Conservation (phyloP, 2,888 invertebrate species). For the Apotomis betuletana region DNA sequence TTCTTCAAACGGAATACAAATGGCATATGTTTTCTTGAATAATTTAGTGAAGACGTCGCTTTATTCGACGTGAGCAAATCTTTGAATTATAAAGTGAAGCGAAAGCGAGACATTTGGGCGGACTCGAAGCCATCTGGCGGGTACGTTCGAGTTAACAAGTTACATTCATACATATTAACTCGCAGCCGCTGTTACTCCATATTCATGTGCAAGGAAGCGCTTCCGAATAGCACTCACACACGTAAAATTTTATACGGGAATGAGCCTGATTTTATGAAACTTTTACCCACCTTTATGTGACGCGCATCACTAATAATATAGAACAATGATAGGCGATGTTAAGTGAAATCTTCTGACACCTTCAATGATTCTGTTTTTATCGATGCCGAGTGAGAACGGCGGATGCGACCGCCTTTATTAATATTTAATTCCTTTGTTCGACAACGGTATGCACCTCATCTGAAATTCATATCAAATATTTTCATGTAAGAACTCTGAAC, state of each 20-base stretch:
- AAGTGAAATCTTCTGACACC: slow-evolving; percentile 36
- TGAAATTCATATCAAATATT: slow-evolving; percentile 39
- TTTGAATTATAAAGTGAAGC: slow-evolving; percentile 76
- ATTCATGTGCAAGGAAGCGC: slow-evolving; percentile 61
- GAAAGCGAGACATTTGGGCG: slow-evolving; percentile 49
- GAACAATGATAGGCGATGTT: slow-evolving; percentile 15
- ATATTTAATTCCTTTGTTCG: slow-evolving; percentile 42
- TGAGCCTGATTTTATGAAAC: slow-evolving; percentile 21
- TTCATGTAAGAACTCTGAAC: slow-evolving; percentile 39
- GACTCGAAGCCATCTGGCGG: slow-evolving; percentile 54
- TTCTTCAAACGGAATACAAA: slow-evolving; percentile 41
- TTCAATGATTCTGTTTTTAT: slow-evolving; percentile 35
- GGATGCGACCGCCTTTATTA: slow-evolving; percentile 30
- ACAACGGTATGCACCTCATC: slow-evolving; percentile 37
- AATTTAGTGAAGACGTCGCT: slow-evolving; percentile 69
- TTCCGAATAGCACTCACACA: slow-evolving; percentile 39
- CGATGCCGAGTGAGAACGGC: slow-evolving; percentile 10
- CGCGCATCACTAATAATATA: slow-evolving; percentile 17
- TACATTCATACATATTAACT: slow-evolving; percentile 80
- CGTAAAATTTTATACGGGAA: slow-evolving; percentile 27
- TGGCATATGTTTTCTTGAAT: slow-evolving; percentile 60
- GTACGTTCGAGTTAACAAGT: slow-evolving; percentile 69
- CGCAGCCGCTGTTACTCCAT: slow-evolving; percentile 65
- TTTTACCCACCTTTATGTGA: slow-evolving; percentile 14
- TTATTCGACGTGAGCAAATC: slow-evolving; percentile 75